Evolutionary conservation across 2,797 vertebrate genomes (phyloP), one percentile per base, ranked within the genome.

Genomic region (Erethizon dorsatum): DNA sequence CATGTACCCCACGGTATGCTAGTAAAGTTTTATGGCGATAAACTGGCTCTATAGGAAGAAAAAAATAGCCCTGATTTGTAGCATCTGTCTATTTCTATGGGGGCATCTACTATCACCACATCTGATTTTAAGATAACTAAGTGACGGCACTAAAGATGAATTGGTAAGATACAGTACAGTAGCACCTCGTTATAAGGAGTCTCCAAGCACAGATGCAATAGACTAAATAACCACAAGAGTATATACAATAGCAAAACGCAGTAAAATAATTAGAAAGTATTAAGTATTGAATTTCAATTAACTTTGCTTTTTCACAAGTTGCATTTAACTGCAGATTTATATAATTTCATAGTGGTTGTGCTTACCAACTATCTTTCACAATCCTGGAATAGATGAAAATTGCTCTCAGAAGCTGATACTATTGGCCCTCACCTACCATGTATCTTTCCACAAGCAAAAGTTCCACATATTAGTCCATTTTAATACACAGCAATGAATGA

Each of bases 241-340:
- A 83, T 2, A 20, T 28, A 5, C 28, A n/a, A 33, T 8, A 71
- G 50, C 26, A 94, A 87, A 87, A 69, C 41, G 17, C 8, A 85
- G 22, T 52, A 63, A 94, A 95, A 79, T 45, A 90, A 88, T 90
- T 65, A 61, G 6, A 2, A 93, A 93, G 24, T 41, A 88, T 83
- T 65, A 9, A 24, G n/a, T 50, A 71, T 63, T 91, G 52, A 71
- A 20, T 69, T 57, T 28, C 83, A 37, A 75, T 41, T 88, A 61
- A 24, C 9, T 93, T 71, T 78, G 26, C 5, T 41, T 73, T 57
- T 73, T 57, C 33, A 63, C 57, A 24, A 59, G 54, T 71, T 75
- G n/a, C 63, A 47, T 69, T 86, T 52, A 87, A 85, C 14, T 37
- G 2, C 0, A 88, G 41, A 17, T 75, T 85, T 82, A 59, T 83